phyloP scores from a whole-genome alignment of 1,140 invertebrate genomes.

The Drosophila kepulauana region DNA sequence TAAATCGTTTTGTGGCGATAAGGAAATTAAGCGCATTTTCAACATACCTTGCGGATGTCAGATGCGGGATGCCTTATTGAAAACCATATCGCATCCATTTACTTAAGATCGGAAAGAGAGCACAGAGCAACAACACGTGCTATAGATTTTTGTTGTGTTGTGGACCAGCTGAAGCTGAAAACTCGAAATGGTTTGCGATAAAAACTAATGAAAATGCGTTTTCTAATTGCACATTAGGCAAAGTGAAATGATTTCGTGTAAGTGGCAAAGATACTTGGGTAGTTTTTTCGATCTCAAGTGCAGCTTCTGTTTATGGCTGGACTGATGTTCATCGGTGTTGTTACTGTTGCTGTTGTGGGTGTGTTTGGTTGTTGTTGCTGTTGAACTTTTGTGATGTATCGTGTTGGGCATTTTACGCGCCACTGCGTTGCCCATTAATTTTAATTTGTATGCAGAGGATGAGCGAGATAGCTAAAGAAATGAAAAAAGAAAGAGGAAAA shows the following conservation, averaged over 20 bases:
- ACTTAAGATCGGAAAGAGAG: constrained; percentile 24
- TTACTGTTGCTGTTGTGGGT: constrained; percentile 36
- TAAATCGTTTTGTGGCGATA: constrained; percentile 46
- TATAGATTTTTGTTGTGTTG: background rate
- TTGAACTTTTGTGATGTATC: constrained; percentile 54
- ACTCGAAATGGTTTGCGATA: constrained; percentile 75
- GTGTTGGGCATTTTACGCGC: constrained; percentile 75
- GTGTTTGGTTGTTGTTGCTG: constrained; percentile 37
- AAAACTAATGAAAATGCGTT: constrained; percentile 84
- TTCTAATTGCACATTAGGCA: constrained; percentile 84
- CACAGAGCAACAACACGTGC: constrained; percentile 27
- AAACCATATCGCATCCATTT: constrained; percentile 66
- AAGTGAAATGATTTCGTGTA: constrained; percentile 77
- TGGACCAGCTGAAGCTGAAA: constrained; percentile 64
- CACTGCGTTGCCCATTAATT: constrained; percentile 78
- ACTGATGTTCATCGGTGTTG: constrained; percentile 17
- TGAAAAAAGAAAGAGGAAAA: constrained; percentile 18
- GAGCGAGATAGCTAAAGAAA: constrained; percentile 40
- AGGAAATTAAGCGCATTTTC: constrained; percentile 62
- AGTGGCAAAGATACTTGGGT: constrained; percentile 52
- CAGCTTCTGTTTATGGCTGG: constrained; percentile 75
- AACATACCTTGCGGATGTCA: constrained; percentile 27
- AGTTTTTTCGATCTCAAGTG: constrained; percentile 66
- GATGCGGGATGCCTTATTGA: constrained; percentile 51
- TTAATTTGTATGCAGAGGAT: constrained; percentile 73